Evolutionary conservation across 2,797 vertebrate species (phyloP).

Genomic region (Amblyopsis hoosieri): DNA sequence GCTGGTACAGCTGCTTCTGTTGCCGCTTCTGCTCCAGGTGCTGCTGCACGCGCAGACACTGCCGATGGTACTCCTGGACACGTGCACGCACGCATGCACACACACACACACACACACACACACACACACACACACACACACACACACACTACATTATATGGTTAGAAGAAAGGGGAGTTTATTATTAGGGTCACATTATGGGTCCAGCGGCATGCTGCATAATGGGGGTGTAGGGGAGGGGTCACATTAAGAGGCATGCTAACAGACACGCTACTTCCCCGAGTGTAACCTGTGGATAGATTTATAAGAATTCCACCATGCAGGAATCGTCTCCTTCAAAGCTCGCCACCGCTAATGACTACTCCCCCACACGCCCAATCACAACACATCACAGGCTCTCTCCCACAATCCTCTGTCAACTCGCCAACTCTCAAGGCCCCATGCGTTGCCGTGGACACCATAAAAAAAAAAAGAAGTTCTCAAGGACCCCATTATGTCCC

Average conservation of each 20-base stretch:
- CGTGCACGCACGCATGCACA: conserved; percentile 71
- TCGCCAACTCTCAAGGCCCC: conserved; percentile 54
- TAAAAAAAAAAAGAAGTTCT: conserved; percentile 71
- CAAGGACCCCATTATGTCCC: conserved; percentile 59
- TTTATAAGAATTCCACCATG: too few relatives aligned
- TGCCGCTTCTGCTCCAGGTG: conserved; percentile 97
- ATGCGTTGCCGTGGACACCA: conserved; percentile 52
- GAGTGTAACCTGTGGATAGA: too few relatives aligned
- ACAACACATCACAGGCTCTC: conserved; percentile 33
- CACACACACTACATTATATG: neutral
- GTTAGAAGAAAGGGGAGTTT: neutral
- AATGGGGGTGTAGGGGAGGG: too few relatives aligned
- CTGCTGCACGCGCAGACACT: conserved; percentile 93
- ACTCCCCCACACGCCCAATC: neutral
- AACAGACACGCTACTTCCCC: too few relatives aligned
- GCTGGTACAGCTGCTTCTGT: conserved; percentile 93
- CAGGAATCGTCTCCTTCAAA: too few relatives aligned
- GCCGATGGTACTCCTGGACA: conserved; percentile 94
- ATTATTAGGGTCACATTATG: too few relatives aligned
- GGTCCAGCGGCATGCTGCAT: too few relatives aligned
- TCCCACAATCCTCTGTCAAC: conserved; percentile 31
- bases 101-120: conserved; percentile 2
- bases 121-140: conserved; percentile 11
- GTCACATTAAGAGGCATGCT: too few relatives aligned
- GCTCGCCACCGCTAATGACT: neutral